Percentiles rank a stretch among this genome's conserved stretches.
These are phyloP conservation scores for Heterochromis multidens DNA, from an alignment of 2,113 vertebrate genomes.

Conservation along the genomic window DNA sequence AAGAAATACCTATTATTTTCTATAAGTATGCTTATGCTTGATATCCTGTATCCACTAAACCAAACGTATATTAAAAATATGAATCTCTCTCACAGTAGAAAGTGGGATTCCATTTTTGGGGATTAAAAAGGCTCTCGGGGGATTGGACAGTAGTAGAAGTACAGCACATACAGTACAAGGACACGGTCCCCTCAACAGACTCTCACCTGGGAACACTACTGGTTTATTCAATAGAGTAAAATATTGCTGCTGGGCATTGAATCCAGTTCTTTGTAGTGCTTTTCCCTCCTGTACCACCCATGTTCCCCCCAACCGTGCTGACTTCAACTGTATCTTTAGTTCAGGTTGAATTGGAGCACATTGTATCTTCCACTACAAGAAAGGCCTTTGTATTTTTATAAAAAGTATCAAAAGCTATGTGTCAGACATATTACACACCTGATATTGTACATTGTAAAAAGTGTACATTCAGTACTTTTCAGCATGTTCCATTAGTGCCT, in stretches of 20 bases:
- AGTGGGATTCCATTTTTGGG: neutral
- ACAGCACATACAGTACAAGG: neutral
- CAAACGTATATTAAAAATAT: neutral
- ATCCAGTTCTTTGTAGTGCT: neutral
- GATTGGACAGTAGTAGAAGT: neutral
- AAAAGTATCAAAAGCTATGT: neutral
- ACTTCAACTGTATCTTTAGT: slow-evolving; percentile 3
- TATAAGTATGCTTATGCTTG: neutral
- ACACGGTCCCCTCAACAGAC: neutral
- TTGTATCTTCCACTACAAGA: neutral
- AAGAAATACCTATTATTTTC: neutral
- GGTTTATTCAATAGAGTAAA: slow-evolving; percentile 12
- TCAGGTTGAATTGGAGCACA: neutral
- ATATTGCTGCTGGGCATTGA: neutral
- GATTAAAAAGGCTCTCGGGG: neutral
- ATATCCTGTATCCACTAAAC: neutral
- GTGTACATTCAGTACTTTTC: neutral
- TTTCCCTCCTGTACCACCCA: neutral
- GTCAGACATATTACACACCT: neutral
- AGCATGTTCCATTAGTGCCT: neutral
- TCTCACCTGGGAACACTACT: neutral
- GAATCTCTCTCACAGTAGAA: neutral
- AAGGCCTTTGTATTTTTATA: neutral
- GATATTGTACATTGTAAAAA: neutral
- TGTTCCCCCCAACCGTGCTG: neutral